Evolutionary conservation across 2,113 vertebrate genomes (phyloP).

Genomic region (Elanus axillaris): DNA sequence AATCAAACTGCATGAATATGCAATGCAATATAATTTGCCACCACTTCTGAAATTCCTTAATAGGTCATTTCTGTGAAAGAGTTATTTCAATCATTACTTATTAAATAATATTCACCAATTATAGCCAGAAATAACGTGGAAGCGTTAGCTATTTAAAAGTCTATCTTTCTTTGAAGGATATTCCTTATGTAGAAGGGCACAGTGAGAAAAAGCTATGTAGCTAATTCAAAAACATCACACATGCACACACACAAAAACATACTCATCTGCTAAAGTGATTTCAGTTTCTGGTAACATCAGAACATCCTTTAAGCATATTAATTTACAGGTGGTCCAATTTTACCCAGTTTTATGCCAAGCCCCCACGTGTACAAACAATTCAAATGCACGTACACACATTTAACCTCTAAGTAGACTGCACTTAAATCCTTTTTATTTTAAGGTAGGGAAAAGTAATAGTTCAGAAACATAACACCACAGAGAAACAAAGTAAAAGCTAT

Average conservation of each 20-base stretch:
- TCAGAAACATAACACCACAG: neutral
- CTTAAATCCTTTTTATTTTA: slow-evolving; percentile 13
- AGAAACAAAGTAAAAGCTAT: neutral
- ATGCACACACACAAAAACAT: neutral
- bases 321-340: neutral
- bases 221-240: neutral
- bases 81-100: slow-evolving; percentile 58
- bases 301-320: neutral
- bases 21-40: slow-evolving; percentile 35
- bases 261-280: neutral
- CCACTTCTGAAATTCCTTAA: slow-evolving; percentile 48
- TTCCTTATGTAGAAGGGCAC: neutral
- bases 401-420: neutral
- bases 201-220: neutral
- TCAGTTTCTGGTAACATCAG: neutral
- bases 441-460: neutral
- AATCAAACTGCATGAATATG: slow-evolving; percentile 46
- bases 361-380: neutral
- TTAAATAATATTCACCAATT: slow-evolving; percentile 56
- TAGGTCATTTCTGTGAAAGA: slow-evolving; percentile 40
- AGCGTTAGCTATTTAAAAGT: neutral
- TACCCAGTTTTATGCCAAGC: neutral
- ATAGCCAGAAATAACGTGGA: slow-evolving; percentile 22
- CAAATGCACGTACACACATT: neutral
- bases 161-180: slow-evolving; percentile 12